Evolutionary conservation across 1,140 invertebrate species (phyloP), one percentile per base, ranked within the genome.

Genomic region (Saccostrea cuccullata): DNA sequence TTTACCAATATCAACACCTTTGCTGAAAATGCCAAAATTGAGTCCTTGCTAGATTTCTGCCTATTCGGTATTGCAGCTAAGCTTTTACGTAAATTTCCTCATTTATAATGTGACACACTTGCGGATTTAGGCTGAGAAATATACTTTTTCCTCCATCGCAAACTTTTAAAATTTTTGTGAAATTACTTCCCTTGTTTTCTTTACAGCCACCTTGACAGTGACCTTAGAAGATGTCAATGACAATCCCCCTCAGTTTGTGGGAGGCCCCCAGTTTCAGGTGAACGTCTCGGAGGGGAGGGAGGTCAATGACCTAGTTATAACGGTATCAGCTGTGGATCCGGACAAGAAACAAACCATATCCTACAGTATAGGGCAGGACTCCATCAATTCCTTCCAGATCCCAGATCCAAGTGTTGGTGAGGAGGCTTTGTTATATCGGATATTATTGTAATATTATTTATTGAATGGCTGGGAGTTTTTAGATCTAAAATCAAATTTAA

Each of bases 171-270:
- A 60, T 60, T 20, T 9, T 20, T 60, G 58, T 64, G 15, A 64
- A n/a, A 20, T 64, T 64, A 17, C 6, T 8, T 15, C n/a, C 0
- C 30, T 73, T 36, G 30, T 77, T 5, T 1, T 36, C 30, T 36
- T 89, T 90, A 84, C 90, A 93, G 93, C 89, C 15, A 92, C 89
- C 0, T 58, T 93, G 70, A 91, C 88, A 23, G 83, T 93, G 36
- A 91, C 88, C 11, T 70, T 93, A 13, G 17, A 82, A 13, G 93
- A 93, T 87, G 87, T 88, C 77, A 93, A 93, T 90, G 93, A 93
- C 86, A 92, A 93, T 64, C 17, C 90, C 55, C 93, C 93, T 6
- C 64, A 58, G 13, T 93, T 93, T 82, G 26, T 77, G 23, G 91
- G 89, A 4, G 89, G 87, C 20, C 64, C 84, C 20, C 47, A 85